Percentiles rank a stretch among this genome's conserved stretches.
Evolutionary conservation across 2,888 invertebrate genomes (phyloP).

Genomic region (Lordiphosa andalusiaca): DNA sequence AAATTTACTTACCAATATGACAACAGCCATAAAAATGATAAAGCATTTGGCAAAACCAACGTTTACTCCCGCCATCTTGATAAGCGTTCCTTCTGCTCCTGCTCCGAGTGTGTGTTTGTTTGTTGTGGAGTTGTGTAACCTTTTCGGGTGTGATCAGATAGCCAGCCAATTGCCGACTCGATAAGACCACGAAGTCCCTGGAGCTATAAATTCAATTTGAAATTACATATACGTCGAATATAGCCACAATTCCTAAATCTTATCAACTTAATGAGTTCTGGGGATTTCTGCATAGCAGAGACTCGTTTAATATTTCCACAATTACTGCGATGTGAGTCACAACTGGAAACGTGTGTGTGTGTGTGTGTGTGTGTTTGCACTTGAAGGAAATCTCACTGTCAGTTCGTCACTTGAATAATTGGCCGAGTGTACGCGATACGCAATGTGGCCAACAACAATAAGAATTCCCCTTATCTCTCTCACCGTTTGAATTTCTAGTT

Average conservation of each 20-base stretch:
- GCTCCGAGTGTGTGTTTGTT: not conserved
- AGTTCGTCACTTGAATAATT: constrained; percentile 12
- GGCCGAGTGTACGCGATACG: constrained; percentile 9
- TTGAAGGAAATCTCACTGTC: constrained; percentile 37
- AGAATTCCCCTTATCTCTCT: constrained; percentile 43
- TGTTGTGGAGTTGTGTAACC: constrained; percentile 34
- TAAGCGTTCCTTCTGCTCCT: not conserved
- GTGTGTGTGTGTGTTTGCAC: constrained; percentile 20
- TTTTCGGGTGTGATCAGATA: constrained; percentile 24
- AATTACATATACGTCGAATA: constrained; percentile 35
- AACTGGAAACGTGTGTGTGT: not conserved
- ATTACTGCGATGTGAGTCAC: constrained; percentile 50
- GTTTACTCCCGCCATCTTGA: constrained; percentile 70
- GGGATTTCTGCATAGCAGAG: constrained; percentile 34
- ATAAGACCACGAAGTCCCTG: constrained; percentile 44
- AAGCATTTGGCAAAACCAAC: constrained; percentile 77
- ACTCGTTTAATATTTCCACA: constrained; percentile 15
- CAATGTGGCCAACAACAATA: constrained; percentile 23
- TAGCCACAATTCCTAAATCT: constrained; percentile 39
- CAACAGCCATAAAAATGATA: constrained; percentile 76
- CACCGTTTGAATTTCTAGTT: constrained; percentile 41
- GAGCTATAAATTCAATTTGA: constrained; percentile 60
- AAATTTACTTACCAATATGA: constrained; percentile 71
- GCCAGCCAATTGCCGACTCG: constrained; percentile 28
- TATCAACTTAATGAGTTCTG: constrained; percentile 63